Base-by-base conservation (phyloP, 2,888 invertebrate genomes). In the Electrophaes corylata region DNA sequence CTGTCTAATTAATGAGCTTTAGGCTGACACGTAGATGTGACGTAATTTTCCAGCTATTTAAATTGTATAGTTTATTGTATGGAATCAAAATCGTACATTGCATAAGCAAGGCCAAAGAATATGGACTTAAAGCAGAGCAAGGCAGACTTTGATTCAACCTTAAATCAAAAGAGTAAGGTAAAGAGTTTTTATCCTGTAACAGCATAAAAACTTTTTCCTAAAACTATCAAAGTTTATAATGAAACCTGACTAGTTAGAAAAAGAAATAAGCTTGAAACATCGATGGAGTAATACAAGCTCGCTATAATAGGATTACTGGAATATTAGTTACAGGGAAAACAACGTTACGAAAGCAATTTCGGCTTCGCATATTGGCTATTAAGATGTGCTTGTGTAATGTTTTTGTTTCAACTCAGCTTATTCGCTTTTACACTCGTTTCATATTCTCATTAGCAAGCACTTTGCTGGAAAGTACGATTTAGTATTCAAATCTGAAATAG, bases 361-460 rank as follows among this genome's bases (percentile, higher is more conserved):
- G 89, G 88, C 82, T 77, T 83, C 88, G 83, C 87, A 90, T 91
- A 91, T 91, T 91, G 91, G 75, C 89, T 90, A 89, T 91, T 89
- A 91, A 81, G 83, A 78, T 78, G 76, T 76, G 72, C 67, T 70
- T 71, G 63, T 60, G 65, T 64, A 70, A 68, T 62, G 61, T 69
- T 61, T 65, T 67, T 70, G 68, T 66, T 72, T 69, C 57, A 56
- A 60, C 65, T 60, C 58, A 70, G 60, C 63, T 51, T 66, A 50
- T 54, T 55, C 51, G 70, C 68, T 70, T 74, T 73, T 71, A 63
- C 69, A 40, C 45, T 45, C 45, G 45, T 72, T 74, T 46, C 59
- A 68, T 16, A 57, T 61, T 61, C 45, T 64, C 49, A 49, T 61
- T 64, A 57, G 31, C 40, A 57, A 40, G 23, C 53, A 44, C 41